A percentile compares a stretch with the other conserved stretches of the same genome.
phyloP scores from a whole-genome alignment of 1,140 invertebrate genomes.

The Brachystomella parvula region DNA sequence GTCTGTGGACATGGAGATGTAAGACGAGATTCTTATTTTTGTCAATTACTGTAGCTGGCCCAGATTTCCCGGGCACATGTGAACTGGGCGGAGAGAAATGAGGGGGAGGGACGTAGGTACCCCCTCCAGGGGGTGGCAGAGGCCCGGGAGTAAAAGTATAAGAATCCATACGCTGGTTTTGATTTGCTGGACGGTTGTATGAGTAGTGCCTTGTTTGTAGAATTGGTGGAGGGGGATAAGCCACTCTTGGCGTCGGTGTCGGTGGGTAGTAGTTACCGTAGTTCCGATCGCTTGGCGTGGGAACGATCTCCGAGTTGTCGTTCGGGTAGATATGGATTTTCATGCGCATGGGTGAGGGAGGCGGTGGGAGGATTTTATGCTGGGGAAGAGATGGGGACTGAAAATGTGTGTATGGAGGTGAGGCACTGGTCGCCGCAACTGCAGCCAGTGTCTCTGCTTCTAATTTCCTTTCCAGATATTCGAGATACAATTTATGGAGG shows the following conservation, averaged over 20 bases:
- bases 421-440: neutral
- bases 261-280: neutral
- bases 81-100: neutral
- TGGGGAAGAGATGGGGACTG: neutral
- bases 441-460: constrained; percentile 22
- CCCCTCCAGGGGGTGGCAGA: neutral
- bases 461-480: constrained; percentile 31
- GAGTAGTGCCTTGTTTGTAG: neutral
- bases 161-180: neutral
- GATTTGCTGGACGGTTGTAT: neutral
- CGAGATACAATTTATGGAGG: constrained; percentile 34
- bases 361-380: neutral
- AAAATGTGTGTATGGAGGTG: neutral
- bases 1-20: constrained; percentile 35
- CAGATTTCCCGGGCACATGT: neutral
- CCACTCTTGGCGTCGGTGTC: neutral
- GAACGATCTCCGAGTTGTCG: constrained; percentile 18
- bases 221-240: neutral
- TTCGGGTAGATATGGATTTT: constrained; percentile 39
- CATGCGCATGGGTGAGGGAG: constrained; percentile 34
- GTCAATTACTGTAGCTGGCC: constrained; percentile 4
- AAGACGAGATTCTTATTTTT: constrained; percentile 35
- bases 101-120: neutral
- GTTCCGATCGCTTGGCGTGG: neutral
- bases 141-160: neutral